A percentile compares a stretch with the other conserved stretches of the same genome.
phyloP scores from a whole-genome alignment of 2,113 vertebrate species.

The Hyla sarda region DNA sequence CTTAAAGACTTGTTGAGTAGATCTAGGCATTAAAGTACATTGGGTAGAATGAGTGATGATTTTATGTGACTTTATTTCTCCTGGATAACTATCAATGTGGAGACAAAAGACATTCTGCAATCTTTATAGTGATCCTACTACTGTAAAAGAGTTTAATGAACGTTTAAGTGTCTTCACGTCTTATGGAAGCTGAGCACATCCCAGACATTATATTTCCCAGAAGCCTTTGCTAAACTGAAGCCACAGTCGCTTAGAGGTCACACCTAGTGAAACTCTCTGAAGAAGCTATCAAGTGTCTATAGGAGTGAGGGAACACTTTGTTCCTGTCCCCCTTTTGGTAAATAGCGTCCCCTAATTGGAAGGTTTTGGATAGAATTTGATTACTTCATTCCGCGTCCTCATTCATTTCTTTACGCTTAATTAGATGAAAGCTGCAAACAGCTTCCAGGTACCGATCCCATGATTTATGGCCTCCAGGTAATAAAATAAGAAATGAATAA shows the following conservation, averaged over 20 bases:
- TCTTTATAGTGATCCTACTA: background rate
- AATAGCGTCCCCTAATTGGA: constrained; percentile 58
- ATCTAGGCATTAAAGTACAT: background rate
- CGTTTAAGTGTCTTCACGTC: background rate
- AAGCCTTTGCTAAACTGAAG: constrained; percentile 6
- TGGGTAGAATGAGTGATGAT: background rate
- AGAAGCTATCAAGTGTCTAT: background rate
- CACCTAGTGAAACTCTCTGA: background rate
- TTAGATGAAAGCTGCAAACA: constrained; percentile 46
- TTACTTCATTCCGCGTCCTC: constrained; percentile 35
- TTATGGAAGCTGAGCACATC: background rate
- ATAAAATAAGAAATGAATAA: constrained; percentile 58
- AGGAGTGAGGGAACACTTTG: constrained; percentile 11
- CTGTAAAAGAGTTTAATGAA: background rate
- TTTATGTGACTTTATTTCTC: background rate
- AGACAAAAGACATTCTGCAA: background rate
- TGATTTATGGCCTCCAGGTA: constrained; percentile 54
- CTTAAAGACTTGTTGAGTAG: background rate
- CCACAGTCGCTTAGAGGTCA: background rate
- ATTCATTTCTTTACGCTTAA: constrained; percentile 45
- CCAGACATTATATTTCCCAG: too few relatives aligned
- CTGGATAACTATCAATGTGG: background rate
- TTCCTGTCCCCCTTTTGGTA: constrained; percentile 47
- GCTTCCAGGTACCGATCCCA: constrained; percentile 34
- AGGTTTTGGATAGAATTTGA: constrained; percentile 47